phyloP scores from a whole-genome alignment of 2,888 invertebrate genomes.

The Colletes collaris region DNA sequence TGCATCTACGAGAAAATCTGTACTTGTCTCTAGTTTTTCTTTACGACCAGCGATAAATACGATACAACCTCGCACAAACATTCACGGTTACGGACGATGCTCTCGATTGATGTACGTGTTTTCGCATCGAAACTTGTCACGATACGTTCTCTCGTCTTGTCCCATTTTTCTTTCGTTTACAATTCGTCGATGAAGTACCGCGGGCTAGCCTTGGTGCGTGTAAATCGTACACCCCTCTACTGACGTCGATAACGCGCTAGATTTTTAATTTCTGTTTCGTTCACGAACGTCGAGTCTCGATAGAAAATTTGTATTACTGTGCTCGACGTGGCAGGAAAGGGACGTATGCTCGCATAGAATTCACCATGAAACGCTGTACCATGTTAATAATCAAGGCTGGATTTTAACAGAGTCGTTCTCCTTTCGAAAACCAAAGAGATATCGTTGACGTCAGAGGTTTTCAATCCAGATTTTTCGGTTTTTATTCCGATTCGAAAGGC shows the following conservation, averaged over 20 bases:
- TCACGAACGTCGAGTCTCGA: too few relatives aligned
- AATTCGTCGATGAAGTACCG: neutral
- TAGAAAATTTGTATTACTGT: neutral
- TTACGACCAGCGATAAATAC: slow-evolving; percentile 23
- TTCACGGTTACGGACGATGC: slow-evolving; percentile 40
- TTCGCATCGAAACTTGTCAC: neutral
- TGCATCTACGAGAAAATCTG: slow-evolving; percentile 27
- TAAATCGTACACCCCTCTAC: slow-evolving; percentile 9
- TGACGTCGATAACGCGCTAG: neutral
- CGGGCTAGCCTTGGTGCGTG: slow-evolving; percentile 48
- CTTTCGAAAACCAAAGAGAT: too few relatives aligned
- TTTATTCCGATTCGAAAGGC: too few relatives aligned
- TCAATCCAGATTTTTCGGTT: too few relatives aligned
- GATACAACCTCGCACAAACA: slow-evolving; percentile 59
- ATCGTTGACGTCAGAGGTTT: too few relatives aligned
- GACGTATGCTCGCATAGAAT: slow-evolving; percentile 15
- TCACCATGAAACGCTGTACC: slow-evolving; percentile 37
- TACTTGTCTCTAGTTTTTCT: slow-evolving; percentile 9
- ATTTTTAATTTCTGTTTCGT: neutral
- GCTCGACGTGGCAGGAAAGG: slow-evolving; percentile 5
- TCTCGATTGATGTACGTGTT: slow-evolving; percentile 1
- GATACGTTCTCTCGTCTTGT: neutral
- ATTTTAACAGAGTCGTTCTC: neutral
- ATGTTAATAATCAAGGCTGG: slow-evolving; percentile 27
- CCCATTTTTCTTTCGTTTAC: neutral